Evolutionary conservation across 2,888 invertebrate genomes (phyloP).

Genomic region (Aspidiotus rigidus): DNA sequence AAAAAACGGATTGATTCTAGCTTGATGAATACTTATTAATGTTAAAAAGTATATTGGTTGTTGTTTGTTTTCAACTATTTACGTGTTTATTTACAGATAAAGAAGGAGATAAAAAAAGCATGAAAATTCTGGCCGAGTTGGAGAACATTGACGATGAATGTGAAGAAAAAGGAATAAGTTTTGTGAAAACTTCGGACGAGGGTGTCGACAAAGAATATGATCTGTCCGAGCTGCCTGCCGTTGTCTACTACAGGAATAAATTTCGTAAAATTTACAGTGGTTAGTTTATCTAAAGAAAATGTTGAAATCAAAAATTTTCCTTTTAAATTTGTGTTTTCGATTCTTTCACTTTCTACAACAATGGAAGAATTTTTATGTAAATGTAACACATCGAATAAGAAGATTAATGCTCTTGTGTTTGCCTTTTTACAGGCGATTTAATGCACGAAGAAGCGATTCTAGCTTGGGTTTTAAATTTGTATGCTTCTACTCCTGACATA

Average conservation of each 20-base stretch:
- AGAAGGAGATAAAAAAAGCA: slow-evolving; percentile 80
- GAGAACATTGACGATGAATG: slow-evolving; percentile 91
- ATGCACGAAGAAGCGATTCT: slow-evolving; percentile 85
- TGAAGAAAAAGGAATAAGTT: slow-evolving; percentile 82
- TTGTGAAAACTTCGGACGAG: slow-evolving; percentile 83
- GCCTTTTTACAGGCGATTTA: slow-evolving; percentile 51
- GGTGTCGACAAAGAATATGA: slow-evolving; percentile 82
- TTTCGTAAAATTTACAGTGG: slow-evolving; percentile 81
- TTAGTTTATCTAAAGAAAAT: slow-evolving; percentile 11
- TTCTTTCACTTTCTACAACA: too few relatives aligned
- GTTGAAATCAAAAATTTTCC: neutral
- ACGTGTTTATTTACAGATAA: slow-evolving; percentile 56
- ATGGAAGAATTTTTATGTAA: too few relatives aligned
- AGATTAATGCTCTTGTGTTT: neutral
- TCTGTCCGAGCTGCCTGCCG: slow-evolving; percentile 65
- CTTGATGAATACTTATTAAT: too few relatives aligned
- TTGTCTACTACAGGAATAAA: slow-evolving; percentile 78
- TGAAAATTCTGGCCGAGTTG: slow-evolving; percentile 75
- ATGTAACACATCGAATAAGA: too few relatives aligned
- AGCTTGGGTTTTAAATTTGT: slow-evolving; percentile 78
- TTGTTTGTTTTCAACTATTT: too few relatives aligned
- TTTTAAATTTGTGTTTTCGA: neutral
- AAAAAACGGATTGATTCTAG: too few relatives aligned
- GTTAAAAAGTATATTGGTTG: too few relatives aligned
- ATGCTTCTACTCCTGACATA: slow-evolving; percentile 74